Percentiles rank a stretch among this genome's conserved stretches.
Conservation (phyloP, 2,113 vertebrate genomes). For the Rhadina sibilatrix region DNA sequence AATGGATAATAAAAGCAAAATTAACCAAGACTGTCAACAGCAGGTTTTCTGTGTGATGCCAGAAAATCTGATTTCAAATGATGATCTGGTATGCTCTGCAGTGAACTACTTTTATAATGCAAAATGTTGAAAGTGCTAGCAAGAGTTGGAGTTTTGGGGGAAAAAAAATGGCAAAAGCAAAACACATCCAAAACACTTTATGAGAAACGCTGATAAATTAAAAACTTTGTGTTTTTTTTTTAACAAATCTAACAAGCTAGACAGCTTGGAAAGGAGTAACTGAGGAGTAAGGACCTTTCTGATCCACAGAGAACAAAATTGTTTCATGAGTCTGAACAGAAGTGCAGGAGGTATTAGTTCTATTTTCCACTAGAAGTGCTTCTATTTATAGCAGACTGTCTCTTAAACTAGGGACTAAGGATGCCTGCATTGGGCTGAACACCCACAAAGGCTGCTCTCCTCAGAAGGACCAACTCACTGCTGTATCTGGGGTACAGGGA, state of each 20-base stretch:
- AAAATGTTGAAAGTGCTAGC: neutral
- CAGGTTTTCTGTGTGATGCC: neutral
- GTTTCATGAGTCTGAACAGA: neutral
- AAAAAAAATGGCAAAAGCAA: neutral
- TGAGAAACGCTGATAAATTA: neutral
- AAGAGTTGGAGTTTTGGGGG: neutral
- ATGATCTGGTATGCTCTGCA: neutral
- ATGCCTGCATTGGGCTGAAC: accelerated
- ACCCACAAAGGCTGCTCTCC: neutral
- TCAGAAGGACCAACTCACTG: accelerated
- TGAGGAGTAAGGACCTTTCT: neutral
- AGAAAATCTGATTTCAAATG: neutral
- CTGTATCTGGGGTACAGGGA: neutral
- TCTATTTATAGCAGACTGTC: neutral
- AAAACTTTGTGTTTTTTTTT: neutral
- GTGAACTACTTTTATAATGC: neutral
- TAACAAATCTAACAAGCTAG: neutral
- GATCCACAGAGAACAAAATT: neutral
- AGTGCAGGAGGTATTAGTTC: neutral
- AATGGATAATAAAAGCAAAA: neutral
- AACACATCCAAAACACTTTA: neutral
- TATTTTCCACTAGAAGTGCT: neutral
- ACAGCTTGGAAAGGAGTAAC: neutral
- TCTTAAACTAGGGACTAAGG: neutral
- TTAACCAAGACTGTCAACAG: neutral